Conservation (phyloP, 2,113 vertebrate species). For the Mastomys coucha region DNA sequence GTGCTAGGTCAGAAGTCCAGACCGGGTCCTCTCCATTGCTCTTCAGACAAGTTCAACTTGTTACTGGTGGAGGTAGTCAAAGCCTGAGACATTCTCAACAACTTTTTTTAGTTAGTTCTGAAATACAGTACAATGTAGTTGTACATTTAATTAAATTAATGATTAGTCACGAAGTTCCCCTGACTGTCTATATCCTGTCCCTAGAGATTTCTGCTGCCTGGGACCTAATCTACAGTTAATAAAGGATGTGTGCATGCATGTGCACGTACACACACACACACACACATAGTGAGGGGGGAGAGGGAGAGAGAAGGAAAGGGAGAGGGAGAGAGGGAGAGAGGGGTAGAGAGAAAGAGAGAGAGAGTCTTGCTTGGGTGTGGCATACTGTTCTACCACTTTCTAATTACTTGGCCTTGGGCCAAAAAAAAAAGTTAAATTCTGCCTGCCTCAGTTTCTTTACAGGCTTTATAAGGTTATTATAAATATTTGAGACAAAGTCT, state of each 20-base stretch:
- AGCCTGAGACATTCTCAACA: background rate
- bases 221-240: constrained; percentile 2
- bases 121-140: background rate
- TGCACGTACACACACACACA: background rate
- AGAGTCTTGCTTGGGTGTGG: background rate
- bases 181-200: background rate
- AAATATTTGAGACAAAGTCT: background rate
- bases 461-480: background rate
- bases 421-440: background rate
- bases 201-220: background rate
- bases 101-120: constrained; percentile 5
- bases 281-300: too few relatives aligned
- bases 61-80: background rate
- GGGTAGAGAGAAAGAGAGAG: too few relatives aligned
- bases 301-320: too few relatives aligned
- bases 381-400: background rate
- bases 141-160: constrained; percentile 36
- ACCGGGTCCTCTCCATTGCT: background rate
- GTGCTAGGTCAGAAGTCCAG: background rate
- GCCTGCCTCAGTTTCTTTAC: background rate
- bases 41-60: background rate
- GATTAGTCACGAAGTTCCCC: background rate
- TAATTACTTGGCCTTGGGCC: background rate
- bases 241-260: background rate
- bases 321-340: too few relatives aligned